These are phyloP conservation scores for Cavia porcellus DNA, from an alignment of 2,113 vertebrate species.

Conservation along the genomic window DNA sequence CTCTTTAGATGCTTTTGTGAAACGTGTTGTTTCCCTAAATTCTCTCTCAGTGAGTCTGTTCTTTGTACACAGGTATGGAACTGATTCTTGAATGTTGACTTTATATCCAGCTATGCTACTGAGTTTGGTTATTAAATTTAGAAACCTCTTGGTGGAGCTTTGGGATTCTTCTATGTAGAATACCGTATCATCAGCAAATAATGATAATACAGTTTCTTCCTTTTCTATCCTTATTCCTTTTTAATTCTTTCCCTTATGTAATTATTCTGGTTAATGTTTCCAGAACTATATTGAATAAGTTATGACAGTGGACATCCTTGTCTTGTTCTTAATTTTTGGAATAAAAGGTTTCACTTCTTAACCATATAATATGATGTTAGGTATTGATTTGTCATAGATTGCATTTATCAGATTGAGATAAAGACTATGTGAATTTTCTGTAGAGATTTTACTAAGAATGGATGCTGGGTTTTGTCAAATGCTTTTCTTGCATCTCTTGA, in stretches of 20 bases:
- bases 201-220: neutral
- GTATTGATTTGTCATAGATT: neutral
- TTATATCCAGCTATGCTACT: neutral
- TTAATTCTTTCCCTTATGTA: neutral
- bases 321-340: neutral
- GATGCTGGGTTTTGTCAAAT: neutral
- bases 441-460: neutral
- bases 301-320: neutral
- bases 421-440: neutral
- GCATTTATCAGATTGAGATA: neutral
- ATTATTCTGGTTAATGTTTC: neutral
- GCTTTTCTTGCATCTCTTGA: neutral
- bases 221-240: neutral
- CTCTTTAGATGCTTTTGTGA: no score
- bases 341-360: neutral
- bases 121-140: neutral
- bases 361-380: neutral
- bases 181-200: neutral
- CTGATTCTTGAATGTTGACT: neutral
- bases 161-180: neutral
- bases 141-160: neutral
- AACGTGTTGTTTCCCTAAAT: no score
- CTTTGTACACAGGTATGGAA: no score
- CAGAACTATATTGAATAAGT: neutral
- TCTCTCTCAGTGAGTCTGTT: no score